Evolutionary conservation across 2,888 invertebrate genomes (phyloP).

Genomic region (Eristalinus aeneus): DNA sequence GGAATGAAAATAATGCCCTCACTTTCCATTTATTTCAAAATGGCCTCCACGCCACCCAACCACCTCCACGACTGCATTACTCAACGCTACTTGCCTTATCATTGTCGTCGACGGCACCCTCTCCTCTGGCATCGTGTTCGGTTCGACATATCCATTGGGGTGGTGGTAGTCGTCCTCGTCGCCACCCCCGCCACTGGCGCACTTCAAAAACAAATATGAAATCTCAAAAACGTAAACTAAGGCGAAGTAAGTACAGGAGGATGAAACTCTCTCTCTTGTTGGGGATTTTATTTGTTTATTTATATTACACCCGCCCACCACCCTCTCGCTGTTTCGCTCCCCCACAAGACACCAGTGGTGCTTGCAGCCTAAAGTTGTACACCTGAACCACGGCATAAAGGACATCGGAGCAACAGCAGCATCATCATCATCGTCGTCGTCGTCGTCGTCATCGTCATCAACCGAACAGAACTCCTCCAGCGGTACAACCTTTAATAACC

Average conservation of each 20-base stretch:
- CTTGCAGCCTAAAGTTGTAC: slow-evolving; percentile 41
- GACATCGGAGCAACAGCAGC: slow-evolving; percentile 15
- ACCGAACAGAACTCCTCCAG: slow-evolving; percentile 35
- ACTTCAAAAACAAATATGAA: slow-evolving; percentile 64
- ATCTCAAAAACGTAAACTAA: slow-evolving; percentile 63
- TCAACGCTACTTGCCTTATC: slow-evolving; percentile 8
- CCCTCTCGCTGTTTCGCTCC: background rate
- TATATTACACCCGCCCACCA: no score
- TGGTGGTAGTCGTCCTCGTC: background rate
- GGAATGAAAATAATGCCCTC: slow-evolving; percentile 65
- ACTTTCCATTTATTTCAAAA: slow-evolving; percentile 63
- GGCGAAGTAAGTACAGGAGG: slow-evolving; percentile 43
- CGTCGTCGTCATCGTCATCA: slow-evolving; percentile 3
- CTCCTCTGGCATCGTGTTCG: background rate
- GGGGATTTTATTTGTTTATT: slow-evolving; percentile 54
- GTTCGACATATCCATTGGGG: background rate
- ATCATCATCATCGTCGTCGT: background rate
- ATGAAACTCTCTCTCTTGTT: slow-evolving; percentile 23
- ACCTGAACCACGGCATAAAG: slow-evolving; percentile 58
- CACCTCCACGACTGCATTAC: slow-evolving; percentile 45
- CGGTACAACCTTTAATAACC: slow-evolving; percentile 69
- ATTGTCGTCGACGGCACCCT: background rate
- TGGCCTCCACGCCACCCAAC: slow-evolving; percentile 29
- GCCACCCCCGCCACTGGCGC: background rate
- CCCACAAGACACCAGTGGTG: background rate